These are phyloP conservation scores for Meloidogyne chitwoodi DNA, from an alignment of 1,140 invertebrate species.

Conservation along the genomic window DNA sequence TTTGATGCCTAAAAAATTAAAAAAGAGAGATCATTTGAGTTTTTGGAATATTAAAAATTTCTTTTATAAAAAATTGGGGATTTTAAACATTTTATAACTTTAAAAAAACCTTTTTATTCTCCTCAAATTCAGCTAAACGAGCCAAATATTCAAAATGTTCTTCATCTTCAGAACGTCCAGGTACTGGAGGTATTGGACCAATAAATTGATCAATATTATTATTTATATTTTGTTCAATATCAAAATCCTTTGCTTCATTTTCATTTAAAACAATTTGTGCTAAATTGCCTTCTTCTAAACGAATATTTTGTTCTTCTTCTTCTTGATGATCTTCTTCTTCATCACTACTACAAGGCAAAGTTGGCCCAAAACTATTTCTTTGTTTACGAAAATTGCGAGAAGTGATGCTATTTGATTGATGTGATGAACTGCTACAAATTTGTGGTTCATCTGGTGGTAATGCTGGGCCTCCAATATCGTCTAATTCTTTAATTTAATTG, in stretches of 20 bases:
- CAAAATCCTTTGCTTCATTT: not conserved
- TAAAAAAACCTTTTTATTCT: slow-evolving; percentile 10
- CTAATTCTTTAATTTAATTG: not conserved
- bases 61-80: not conserved
- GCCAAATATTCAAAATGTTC: slow-evolving; percentile 21
- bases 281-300: not conserved
- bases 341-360: slow-evolving; percentile 19
- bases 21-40: not conserved
- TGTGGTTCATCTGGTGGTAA: slow-evolving; percentile 26
- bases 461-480: not conserved
- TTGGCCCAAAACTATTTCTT: slow-evolving; percentile 5
- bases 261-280: not conserved
- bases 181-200: slow-evolving; percentile 25
- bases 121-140: slow-evolving; percentile 23
- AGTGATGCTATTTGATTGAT: not conserved
- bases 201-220: slow-evolving; percentile 23
- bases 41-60: not conserved
- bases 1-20: slow-evolving; percentile 10
- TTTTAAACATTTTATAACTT: too few species aligned
- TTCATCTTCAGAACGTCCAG: slow-evolving; percentile 5
- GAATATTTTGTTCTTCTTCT: not conserved
- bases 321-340: slow-evolving; percentile 23
- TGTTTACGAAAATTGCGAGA: not conserved
- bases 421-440: not conserved
- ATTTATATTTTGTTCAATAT: not conserved